These are phyloP conservation scores for Drosophila bocqueti DNA, from an alignment of 1,140 invertebrate genomes.

Conservation along the genomic window DNA sequence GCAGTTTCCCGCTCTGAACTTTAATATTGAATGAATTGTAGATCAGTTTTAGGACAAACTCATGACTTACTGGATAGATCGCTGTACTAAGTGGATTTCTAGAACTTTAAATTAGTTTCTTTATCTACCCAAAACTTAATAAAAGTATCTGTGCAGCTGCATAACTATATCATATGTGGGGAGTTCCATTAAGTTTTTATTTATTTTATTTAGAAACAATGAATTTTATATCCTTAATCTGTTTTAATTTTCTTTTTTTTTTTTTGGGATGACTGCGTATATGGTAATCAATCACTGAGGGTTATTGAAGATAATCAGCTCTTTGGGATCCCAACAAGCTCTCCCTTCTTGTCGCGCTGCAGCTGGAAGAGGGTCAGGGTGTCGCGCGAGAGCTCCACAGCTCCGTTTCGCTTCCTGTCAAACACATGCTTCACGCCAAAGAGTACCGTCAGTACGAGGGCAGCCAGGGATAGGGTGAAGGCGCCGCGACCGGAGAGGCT, in stretches of 20 bases:
- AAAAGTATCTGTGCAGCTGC: neutral
- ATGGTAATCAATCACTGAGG: neutral
- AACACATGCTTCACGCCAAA: neutral
- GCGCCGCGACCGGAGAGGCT: neutral
- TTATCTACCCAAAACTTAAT: neutral
- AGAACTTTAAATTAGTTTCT: neutral
- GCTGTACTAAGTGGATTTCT: neutral
- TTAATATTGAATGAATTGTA: neutral
- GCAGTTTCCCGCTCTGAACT: too few species aligned
- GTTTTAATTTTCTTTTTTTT: neutral
- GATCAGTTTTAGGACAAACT: neutral
- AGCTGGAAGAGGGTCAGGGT: neutral
- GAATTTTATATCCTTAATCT: neutral
- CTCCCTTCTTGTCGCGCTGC: neutral
- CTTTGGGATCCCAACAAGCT: neutral
- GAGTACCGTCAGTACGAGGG: neutral
- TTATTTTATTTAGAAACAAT: neutral
- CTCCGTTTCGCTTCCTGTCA: neutral
- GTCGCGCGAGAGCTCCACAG: neutral
- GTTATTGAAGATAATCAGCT: neutral
- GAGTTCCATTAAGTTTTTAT: neutral
- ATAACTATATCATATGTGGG: too few species aligned
- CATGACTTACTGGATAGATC: neutral
- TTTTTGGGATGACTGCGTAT: neutral
- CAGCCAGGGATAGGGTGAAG: conserved; percentile 1